Conservation (phyloP, 2,113 vertebrate genomes). For the Raphicerus campestris region DNA sequence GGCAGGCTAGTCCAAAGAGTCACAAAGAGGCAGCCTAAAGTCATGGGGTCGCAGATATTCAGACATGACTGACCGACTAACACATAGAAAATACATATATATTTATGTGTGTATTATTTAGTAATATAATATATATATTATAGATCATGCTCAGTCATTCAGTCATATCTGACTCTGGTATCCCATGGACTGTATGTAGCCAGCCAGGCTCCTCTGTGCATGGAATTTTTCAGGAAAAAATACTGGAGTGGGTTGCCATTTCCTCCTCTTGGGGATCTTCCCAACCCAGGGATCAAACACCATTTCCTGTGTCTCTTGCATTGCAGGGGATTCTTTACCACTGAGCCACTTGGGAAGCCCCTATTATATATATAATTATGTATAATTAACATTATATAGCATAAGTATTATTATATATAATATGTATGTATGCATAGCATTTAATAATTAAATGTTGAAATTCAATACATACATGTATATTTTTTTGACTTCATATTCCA, state of each 20-base stretch:
- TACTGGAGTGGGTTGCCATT: not conserved
- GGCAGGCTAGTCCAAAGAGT: not conserved
- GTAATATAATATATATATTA: not conserved
- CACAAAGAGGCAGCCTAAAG: not conserved
- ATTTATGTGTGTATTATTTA: not conserved
- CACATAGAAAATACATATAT: not conserved
- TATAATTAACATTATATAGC: not conserved
- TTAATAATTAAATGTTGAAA: not conserved
- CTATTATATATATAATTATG: not conserved
- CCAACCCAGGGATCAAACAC: not conserved
- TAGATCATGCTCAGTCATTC: not conserved
- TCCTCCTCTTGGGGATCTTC: not conserved
- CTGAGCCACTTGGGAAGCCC: not conserved
- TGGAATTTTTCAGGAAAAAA: not conserved
- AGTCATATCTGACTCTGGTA: not conserved
- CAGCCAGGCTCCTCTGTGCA: not conserved
- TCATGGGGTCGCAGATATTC: not conserved
- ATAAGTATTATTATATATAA: not conserved
- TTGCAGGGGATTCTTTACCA: not conserved
- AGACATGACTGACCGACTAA: not conserved
- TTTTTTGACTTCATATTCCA: not conserved
- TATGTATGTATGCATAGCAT: not conserved
- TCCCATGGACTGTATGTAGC: not conserved
- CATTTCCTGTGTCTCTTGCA: not conserved
- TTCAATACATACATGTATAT: not conserved